Base-by-base conservation (phyloP, 2,888 invertebrate genomes). In the Trissonchulus sp. region DNA sequence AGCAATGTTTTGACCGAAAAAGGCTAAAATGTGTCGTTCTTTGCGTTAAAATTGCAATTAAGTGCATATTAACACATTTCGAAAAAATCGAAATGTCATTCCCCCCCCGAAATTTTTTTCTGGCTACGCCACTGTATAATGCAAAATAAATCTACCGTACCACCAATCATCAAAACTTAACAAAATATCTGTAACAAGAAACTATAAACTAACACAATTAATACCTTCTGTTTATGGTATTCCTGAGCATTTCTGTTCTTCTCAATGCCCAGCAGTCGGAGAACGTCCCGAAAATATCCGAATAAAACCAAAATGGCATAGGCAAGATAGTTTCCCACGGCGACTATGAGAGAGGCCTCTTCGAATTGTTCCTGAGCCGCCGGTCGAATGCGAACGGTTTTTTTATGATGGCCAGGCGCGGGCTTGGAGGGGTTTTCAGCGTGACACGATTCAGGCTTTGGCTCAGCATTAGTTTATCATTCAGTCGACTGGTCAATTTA, bases 301-400 rank as follows among this genome's bases (percentile, higher is more conserved):
- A 97, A 90, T 80, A 97, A 88, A 89, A 96, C 92, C 74, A 98
- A 90, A 78, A 97, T 88, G 83, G 92, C 93, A 87, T 96, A 94
- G 78, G 95, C 78, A 91, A 86, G 75, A 85, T 93, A 92, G 31
- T 95, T 94, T 79, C 93, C 88, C 80, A 91, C 90, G 74, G 93
- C 91, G 60, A 93, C 92, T 80, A 91, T 87, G 78, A 95, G 87
- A 2, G 72, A 35, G 2, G 74, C 69, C 33, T 65, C 36, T 37
- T 60, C 60, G 28, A 63, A 60, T 23, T 28, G 37, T 72, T 72
- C 73, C 60, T 72, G 60, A 65, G 38, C n/a, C 23, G 18, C 8
- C 30, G 30, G 33, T 71, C 31, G 30, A 65, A 65, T 65, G 8
- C 48, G 48, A 8, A 48, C 48, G 48, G 48, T 48, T 48, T 48